phyloP scores from a whole-genome alignment of 1,140 invertebrate genomes.

The Euwallacea fornicatus region DNA sequence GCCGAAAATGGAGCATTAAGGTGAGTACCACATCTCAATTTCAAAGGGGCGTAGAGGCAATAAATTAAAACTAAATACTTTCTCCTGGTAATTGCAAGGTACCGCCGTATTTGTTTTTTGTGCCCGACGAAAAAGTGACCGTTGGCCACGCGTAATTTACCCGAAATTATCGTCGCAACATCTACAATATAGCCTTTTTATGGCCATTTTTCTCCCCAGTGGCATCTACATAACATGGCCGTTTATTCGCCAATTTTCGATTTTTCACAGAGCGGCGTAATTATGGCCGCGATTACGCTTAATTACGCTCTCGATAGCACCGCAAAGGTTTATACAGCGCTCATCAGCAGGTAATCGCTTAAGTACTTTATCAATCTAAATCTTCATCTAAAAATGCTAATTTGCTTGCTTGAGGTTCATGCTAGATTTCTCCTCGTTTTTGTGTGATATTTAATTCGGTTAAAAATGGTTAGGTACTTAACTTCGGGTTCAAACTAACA shows the following conservation, averaged over 20 bases:
- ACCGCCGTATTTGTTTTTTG: neutral
- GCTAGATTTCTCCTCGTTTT: no score
- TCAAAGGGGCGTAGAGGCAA: constrained; percentile 22
- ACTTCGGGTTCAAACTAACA: no score
- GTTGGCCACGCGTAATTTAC: constrained; percentile 3
- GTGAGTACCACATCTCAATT: constrained; percentile 17
- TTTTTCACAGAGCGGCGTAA: constrained; percentile 14
- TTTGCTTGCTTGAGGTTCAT: no score
- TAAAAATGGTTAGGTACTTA: no score
- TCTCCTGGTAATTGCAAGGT: constrained; percentile 23
- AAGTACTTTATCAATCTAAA: no score
- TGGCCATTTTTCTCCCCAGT: neutral
- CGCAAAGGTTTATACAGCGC: neutral
- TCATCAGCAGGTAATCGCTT: neutral
- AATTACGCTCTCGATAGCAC: constrained; percentile 12
- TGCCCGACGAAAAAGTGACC: neutral
- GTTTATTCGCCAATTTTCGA: constrained; percentile 21
- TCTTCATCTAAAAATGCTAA: no score
- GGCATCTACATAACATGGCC: constrained; percentile 15
- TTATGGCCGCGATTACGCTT: constrained; percentile 9
- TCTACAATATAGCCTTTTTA: constrained; percentile 7
- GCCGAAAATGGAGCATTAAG: neutral
- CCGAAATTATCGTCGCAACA: constrained; percentile 19
- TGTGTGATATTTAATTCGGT: no score
- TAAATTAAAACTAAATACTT: constrained; percentile 31